Conservation (phyloP, 2,797 vertebrate species). For the Enteromius viviparus region DNA sequence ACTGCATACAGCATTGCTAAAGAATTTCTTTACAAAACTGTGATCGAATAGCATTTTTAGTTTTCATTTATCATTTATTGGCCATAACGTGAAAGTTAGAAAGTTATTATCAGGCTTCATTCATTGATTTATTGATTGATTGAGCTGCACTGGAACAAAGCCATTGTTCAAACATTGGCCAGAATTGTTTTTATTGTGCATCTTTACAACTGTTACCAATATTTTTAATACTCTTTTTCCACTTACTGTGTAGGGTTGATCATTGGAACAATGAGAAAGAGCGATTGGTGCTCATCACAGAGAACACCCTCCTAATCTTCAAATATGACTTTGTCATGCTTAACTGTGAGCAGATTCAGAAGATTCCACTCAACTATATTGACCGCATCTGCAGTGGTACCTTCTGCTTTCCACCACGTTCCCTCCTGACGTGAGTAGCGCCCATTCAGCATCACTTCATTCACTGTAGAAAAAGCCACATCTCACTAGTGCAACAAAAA, state of each 20-base stretch:
- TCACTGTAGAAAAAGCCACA: not conserved
- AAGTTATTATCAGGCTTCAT: not conserved
- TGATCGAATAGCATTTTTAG: not conserved
- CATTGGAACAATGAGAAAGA: slow-evolving; percentile 90
- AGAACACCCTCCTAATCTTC: slow-evolving; percentile 79
- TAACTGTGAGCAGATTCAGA: slow-evolving; percentile 78
- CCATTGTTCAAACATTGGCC: not conserved
- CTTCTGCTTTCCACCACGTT: slow-evolving; percentile 79
- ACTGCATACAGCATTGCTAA: not conserved
- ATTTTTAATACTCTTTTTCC: not conserved
- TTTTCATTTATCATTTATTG: not conserved
- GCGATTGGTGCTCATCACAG: slow-evolving; percentile 75
- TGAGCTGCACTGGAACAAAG: not conserved
- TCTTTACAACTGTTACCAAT: not conserved
- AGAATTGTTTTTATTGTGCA: not conserved
- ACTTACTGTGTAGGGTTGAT: slow-evolving; percentile 74
- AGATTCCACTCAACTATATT: slow-evolving; percentile 73
- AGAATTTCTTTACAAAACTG: not conserved
- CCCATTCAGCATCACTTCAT: not conserved
- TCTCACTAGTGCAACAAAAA: slow-evolving; percentile 17
- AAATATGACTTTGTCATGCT: slow-evolving; percentile 86
- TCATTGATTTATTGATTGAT: not conserved
- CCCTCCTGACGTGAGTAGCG: slow-evolving; percentile 79
- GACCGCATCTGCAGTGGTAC: slow-evolving; percentile 75
- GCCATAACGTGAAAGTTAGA: not conserved